phyloP scores from a whole-genome alignment of 2,113 vertebrate genomes.

The Channa argus region DNA sequence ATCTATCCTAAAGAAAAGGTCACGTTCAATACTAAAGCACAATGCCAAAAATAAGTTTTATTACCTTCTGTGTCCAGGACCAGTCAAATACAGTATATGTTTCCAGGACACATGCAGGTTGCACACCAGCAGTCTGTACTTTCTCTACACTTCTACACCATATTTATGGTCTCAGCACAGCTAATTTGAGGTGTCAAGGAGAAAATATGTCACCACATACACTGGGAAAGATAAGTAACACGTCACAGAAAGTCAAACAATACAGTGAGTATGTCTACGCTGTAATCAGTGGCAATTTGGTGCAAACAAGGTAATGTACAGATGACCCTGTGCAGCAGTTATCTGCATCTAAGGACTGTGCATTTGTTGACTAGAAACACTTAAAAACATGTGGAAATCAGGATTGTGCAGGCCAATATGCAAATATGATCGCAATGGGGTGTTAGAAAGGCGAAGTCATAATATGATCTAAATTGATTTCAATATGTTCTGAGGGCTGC shows the following conservation, averaged over 20 bases:
- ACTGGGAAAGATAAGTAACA: slow-evolving; percentile 16
- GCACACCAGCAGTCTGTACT: neutral
- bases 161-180: slow-evolving; percentile 8
- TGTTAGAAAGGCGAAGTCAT: too few species aligned
- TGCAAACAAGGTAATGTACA: neutral
- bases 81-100: neutral
- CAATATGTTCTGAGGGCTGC: too few species aligned
- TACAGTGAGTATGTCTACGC: slow-evolving; percentile 14
- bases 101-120: neutral
- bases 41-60: neutral
- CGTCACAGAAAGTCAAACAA: slow-evolving; percentile 30
- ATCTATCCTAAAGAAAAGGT: neutral
- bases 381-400: neutral
- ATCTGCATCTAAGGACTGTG: neutral
- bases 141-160: neutral
- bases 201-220: slow-evolving; percentile 13
- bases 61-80: neutral
- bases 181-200: slow-evolving; percentile 13
- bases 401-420: neutral
- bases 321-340: neutral
- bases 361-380: neutral
- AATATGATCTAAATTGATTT: neutral
- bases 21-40: neutral
- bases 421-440: too few species aligned
- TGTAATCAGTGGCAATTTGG: neutral